Base-by-base conservation (phyloP, 2,113 vertebrate genomes). In the Cavia aperea region DNA sequence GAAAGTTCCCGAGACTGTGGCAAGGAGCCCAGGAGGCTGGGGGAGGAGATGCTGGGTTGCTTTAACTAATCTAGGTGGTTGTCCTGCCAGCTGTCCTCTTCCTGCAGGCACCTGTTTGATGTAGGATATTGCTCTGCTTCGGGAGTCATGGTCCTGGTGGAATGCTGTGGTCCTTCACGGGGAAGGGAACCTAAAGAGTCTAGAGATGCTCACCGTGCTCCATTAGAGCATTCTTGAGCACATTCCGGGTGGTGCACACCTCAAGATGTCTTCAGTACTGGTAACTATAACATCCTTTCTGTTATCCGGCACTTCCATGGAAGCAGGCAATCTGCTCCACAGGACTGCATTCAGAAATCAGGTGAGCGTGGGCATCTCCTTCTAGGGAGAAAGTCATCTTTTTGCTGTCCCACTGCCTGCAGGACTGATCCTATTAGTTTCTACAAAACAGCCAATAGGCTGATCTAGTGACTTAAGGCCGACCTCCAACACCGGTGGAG, bases 201-300 rank as follows among this genome's bases (percentile, higher is more conserved):
- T 24, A 81, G 16, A 39, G 1, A 4, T 4, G 3, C 4, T 29
- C 36, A 68, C 51, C 1, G 0, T 1, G 1, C 8, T 12, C 14
- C 12, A 4, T 33, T 5, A 14, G 26, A 24, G 36, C 11, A 24
- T 4, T n/a, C 23, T 23, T 5, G 43, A 43, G 77, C 19, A 19
- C 16, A 65, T 49, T 49, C 19, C 65, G n/a, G 36, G 19, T 4
- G 23, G 36, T 12, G 29, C 11, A 73, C 39, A 46, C 51, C 84
- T 78, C 4, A 65, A 31, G 36, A 16, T 15, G 23, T 58, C 56
- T 31, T 31, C 39, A 39, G 7, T 60, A 43, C 4, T 39, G 65
- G 39, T 49, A 39, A 19, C 24, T 19, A 5, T 36, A 31, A 51
- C 7, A 15, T 56, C 56, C 24, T 13, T 4, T n/a, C 14, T 36